A percentile compares a stretch with the other conserved stretches of the same genome.
These are phyloP conservation scores for Actenoides hombroni DNA, from an alignment of 2,113 vertebrate genomes.

Conservation along the genomic window DNA sequence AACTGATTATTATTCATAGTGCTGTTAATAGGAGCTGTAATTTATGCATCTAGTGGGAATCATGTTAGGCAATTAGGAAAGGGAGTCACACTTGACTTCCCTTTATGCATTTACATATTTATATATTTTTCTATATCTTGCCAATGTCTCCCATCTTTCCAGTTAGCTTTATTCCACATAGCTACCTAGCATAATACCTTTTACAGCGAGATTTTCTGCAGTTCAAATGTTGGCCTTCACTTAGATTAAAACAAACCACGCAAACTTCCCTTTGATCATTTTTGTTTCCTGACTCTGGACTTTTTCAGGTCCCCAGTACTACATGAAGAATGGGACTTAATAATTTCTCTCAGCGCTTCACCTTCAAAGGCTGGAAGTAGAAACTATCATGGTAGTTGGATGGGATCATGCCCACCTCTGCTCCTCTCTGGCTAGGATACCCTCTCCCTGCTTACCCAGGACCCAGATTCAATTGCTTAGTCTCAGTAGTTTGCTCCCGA, in stretches of 20 bases:
- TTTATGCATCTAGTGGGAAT: slow-evolving; percentile 81
- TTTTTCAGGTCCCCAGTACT: neutral
- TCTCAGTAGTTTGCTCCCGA: neutral
- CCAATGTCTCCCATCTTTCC: slow-evolving; percentile 31
- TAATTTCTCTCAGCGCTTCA: neutral
- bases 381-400: neutral
- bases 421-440: neutral
- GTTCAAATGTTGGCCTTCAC: neutral
- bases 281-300: neutral
- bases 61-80: slow-evolving; percentile 78
- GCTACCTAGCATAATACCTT: slow-evolving; percentile 8
- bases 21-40: slow-evolving; percentile 78
- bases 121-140: slow-evolving; percentile 61
- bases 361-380: neutral
- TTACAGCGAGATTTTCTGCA: neutral
- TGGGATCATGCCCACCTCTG: neutral
- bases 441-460: neutral
- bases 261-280: neutral
- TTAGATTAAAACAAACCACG: neutral
- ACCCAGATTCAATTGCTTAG: neutral
- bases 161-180: slow-evolving; percentile 34
- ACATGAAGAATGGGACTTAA: neutral
- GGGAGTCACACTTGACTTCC: slow-evolving; percentile 75
- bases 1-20: slow-evolving; percentile 84
- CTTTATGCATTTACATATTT: slow-evolving; percentile 70